phyloP scores from a whole-genome alignment of 2,888 invertebrate species.

The Lobophora halterata region DNA sequence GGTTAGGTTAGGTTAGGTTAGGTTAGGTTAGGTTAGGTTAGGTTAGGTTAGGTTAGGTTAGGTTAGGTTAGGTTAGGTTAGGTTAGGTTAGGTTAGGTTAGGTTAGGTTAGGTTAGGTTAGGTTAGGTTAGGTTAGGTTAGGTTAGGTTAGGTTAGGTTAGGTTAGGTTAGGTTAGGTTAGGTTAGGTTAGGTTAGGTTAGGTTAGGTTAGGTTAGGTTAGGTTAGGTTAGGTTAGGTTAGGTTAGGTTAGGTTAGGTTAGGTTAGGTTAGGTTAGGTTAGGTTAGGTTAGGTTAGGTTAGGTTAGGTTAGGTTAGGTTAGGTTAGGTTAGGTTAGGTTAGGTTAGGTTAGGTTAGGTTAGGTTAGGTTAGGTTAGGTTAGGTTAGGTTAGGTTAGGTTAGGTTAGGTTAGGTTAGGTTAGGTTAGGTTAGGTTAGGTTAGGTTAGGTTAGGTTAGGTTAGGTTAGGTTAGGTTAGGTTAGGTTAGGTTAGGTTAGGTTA shows the following conservation, averaged over 20 bases:
- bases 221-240: too few species aligned
- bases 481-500: constrained; percentile 4
- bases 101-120: constrained; percentile 4
- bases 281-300: constrained; percentile 4
- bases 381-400: constrained; percentile 4
- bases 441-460: constrained; percentile 1
- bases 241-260: too few species aligned
- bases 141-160: constrained; percentile 4
- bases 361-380: constrained; percentile 4
- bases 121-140: constrained; percentile 4
- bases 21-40: constrained; percentile 4
- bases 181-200: constrained; percentile 3
- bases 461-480: constrained; percentile 4
- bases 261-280: constrained; percentile 4
- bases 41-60: constrained; percentile 4
- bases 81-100: constrained; percentile 4
- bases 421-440: constrained; percentile 4
- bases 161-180: constrained; percentile 9
- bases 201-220: constrained; percentile 4
- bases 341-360: constrained; percentile 4
- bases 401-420: constrained; percentile 4
- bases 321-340: constrained; percentile 4
- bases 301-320: constrained; percentile 4
- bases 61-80: too few species aligned
- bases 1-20: constrained; percentile 4